Evolutionary conservation across 35 echinoderm and acorn worm genomes (phyloP).

Genomic region (Acanthaster planci): DNA sequence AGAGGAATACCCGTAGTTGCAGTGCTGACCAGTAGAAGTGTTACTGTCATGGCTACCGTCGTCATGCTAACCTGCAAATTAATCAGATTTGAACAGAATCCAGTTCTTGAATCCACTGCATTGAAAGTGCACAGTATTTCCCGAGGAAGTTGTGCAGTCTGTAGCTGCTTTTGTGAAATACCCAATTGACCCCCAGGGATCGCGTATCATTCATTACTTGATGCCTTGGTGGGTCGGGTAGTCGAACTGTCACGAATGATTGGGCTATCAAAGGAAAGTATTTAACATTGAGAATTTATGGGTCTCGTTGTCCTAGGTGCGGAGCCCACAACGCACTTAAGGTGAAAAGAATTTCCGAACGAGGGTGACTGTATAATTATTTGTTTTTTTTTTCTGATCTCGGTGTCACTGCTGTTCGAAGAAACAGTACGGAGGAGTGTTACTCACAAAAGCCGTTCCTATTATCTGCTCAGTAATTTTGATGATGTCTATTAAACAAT

Average conservation of each 20-base stretch:
- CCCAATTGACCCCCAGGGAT: background rate
- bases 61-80: background rate
- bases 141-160: background rate
- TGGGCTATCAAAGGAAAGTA: background rate
- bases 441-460: background rate
- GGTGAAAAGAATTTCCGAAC: background rate
- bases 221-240: background rate
- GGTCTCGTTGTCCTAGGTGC: background rate
- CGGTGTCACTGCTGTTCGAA: background rate
- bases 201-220: no score
- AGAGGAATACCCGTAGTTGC: slow-evolving; percentile 8
- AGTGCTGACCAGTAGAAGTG: background rate
- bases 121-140: background rate
- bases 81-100: background rate
- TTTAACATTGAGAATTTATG: background rate
- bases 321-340: background rate
- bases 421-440: background rate
- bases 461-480: background rate
- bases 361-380: background rate
- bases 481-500: background rate
- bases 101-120: background rate
- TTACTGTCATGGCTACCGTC: slow-evolving; percentile 3
- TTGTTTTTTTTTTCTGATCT: slow-evolving; percentile 16
- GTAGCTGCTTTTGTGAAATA: background rate
- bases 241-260: background rate